Evolutionary conservation across 2,113 vertebrate genomes (phyloP).

Genomic region (Fukomys damarensis): DNA sequence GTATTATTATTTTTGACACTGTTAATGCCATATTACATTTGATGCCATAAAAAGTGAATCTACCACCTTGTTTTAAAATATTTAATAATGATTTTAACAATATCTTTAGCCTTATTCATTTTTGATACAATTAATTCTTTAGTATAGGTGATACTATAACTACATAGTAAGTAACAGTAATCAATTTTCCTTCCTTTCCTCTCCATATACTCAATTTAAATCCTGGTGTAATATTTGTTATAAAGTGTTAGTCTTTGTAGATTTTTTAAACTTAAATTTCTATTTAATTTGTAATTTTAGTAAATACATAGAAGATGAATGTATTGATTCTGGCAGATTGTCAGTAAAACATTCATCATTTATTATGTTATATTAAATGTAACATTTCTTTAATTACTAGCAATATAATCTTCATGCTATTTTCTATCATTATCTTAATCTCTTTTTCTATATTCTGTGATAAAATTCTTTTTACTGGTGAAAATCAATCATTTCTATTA

Average conservation of each 20-base stretch:
- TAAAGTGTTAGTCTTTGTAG: neutral
- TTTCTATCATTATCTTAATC: neutral
- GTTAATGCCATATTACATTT: too few relatives aligned
- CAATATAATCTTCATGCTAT: neutral
- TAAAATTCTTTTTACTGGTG: neutral
- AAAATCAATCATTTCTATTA: neutral
- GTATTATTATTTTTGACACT: too few relatives aligned
- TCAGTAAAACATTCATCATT: neutral
- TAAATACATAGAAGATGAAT: neutral
- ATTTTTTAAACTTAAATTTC: neutral
- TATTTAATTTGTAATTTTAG: neutral
- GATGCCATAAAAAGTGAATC: neutral
- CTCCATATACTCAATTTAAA: neutral
- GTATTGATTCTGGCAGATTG: neutral
- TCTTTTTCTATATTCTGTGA: neutral
- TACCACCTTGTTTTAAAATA: neutral
- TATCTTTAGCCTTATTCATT: neutral
- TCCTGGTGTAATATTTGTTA: neutral
- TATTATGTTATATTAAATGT: neutral
- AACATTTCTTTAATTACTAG: neutral
- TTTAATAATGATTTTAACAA: neutral
- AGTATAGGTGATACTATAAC: neutral
- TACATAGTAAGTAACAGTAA: neutral
- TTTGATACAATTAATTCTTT: neutral
- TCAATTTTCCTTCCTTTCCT: neutral